Evolutionary conservation across 2,797 vertebrate species (phyloP).

Genomic region (Danio tinwini): DNA sequence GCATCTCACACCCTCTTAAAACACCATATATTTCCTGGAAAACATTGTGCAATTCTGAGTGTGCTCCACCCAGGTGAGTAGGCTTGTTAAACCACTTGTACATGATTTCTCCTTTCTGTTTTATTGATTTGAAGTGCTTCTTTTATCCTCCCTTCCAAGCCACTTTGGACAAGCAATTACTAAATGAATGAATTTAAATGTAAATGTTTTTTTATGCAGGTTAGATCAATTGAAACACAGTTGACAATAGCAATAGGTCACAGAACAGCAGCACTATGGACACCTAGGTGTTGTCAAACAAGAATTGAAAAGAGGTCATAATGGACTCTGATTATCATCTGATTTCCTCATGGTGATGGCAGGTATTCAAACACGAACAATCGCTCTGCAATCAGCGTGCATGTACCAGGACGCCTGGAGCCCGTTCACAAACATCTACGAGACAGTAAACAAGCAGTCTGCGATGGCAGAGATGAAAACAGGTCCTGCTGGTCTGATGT

Average conservation of each 20-base stretch:
- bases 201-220: too few relatives aligned
- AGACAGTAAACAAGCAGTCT: constrained; percentile 6
- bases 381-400: neutral
- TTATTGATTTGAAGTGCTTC: too few relatives aligned
- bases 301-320: constrained; percentile 65
- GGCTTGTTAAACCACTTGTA: too few relatives aligned
- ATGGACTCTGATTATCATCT: constrained; percentile 61
- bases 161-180: too few relatives aligned
- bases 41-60: too few relatives aligned
- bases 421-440: neutral
- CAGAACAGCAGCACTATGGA: constrained; percentile 18
- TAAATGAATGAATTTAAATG: too few relatives aligned
- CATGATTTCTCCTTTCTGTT: too few relatives aligned
- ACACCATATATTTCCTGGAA: too few relatives aligned
- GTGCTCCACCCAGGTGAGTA: too few relatives aligned
- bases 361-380: neutral
- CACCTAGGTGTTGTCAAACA: constrained; percentile 67
- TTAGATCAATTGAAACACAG: constrained; percentile 36
- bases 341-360: constrained; percentile 57
- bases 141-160: too few relatives aligned
- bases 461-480: neutral
- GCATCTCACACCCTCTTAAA: too few relatives aligned
- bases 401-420: neutral
- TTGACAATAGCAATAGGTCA: neutral
- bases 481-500: neutral